Base-by-base conservation (phyloP, 1,140 invertebrate genomes). In the Sycophaga agraensis region DNA sequence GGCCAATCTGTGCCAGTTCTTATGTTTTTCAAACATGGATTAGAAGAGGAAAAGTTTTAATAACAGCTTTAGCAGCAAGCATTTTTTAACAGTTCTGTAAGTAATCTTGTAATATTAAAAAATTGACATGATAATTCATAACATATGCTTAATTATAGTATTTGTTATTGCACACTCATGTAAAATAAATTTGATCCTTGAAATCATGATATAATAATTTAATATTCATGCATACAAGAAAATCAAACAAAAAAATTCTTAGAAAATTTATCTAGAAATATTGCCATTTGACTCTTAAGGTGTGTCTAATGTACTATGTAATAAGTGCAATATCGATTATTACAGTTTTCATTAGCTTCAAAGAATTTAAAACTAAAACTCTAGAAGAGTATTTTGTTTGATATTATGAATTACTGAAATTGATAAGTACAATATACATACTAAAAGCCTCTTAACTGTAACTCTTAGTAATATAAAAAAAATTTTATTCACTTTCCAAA, bases 351-450 rank as follows among this genome's bases (percentile, higher is more conserved):
- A n/a, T n/a, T n/a, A n/a, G n/a, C n/a, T n/a, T n/a, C n/a, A n/a
- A n/a, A n/a, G n/a, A n/a, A n/a, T n/a, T n/a, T n/a, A n/a, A n/a
- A n/a, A n/a, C n/a, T n/a, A n/a, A n/a, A n/a, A n/a, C n/a, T n/a
- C n/a, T n/a, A n/a, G n/a, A n/a, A n/a, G n/a, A n/a, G n/a, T n/a
- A n/a, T n/a, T n/a, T n/a, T 88, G 14, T 94, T 95, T 37, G 87
- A 94, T 57, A 82, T 98, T 70, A 94, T 96, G 89, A 96, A 96
- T 79, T 96, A 96, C 81, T 98, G 97, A 82, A 94, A 97, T 75
- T 96, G 94, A 61, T 85, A 97, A 46, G 86, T 90, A 53, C 94
- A 97, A 81, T 94, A 98, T 83, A 98, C 97, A 81, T 93, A 92
- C 79, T 96, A 92, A 78, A 11, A 39, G 14, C n/a, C 14, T 39